Conservation (phyloP, 2,888 invertebrate species). For the Meloe dianella region DNA sequence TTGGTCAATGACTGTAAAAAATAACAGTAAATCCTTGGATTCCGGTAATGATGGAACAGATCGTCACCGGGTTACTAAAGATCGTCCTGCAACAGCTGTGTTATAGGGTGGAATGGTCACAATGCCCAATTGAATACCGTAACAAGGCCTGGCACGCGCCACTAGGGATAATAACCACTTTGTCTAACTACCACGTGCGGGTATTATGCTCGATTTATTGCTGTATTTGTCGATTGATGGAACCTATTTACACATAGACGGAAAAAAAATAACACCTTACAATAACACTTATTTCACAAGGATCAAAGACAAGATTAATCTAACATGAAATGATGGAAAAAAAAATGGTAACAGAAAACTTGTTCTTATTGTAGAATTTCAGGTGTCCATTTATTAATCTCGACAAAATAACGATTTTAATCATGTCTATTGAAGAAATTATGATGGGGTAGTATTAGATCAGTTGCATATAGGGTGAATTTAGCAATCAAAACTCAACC, state of each 20-base stretch:
- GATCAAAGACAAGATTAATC: background rate
- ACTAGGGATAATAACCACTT: slow-evolving; percentile 47
- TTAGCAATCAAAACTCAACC: slow-evolving; percentile 16
- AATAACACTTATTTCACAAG: background rate
- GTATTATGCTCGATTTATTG: slow-evolving; percentile 47
- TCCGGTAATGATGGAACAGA: slow-evolving; percentile 23
- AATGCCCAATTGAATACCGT: slow-evolving; percentile 46
- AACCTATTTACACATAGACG: slow-evolving; percentile 21
- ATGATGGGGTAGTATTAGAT: slow-evolving; percentile 1
- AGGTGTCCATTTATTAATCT: background rate
- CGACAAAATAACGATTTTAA: background rate
- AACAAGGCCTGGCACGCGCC: slow-evolving; percentile 47
- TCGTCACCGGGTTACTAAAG: slow-evolving; percentile 32
- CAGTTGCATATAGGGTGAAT: background rate
- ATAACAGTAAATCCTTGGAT: slow-evolving; percentile 21
- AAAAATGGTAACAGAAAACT: background rate
- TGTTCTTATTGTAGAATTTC: background rate
- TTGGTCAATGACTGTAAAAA: slow-evolving; percentile 27
- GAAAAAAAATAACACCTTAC: background rate
- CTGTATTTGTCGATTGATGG: slow-evolving; percentile 46
- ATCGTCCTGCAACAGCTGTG: slow-evolving; percentile 39
- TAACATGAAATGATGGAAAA: background rate
- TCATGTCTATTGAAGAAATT: background rate
- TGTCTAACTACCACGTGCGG: slow-evolving; percentile 46
- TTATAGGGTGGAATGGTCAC: slow-evolving; percentile 40